Percentiles rank a stretch among this genome's conserved stretches.
phyloP scores from a whole-genome alignment of 2,797 vertebrate species.

The Intellagama lesueurii region DNA sequence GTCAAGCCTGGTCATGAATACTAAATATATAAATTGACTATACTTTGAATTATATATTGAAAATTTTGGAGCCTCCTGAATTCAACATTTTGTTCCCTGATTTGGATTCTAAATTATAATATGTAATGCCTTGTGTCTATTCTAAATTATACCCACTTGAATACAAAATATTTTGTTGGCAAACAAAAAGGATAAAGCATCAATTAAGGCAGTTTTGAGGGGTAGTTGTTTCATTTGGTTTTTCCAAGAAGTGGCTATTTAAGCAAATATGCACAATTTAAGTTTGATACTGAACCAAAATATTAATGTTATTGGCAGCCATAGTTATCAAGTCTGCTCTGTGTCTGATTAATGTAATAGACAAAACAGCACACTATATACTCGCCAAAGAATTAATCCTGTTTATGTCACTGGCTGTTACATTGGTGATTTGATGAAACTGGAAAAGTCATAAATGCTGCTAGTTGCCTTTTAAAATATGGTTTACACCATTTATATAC shows the following conservation, averaged over 20 bases:
- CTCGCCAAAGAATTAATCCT: background rate
- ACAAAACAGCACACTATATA: background rate
- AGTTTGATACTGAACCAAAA: background rate
- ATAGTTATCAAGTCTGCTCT: background rate
- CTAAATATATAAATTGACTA: constrained; percentile 9
- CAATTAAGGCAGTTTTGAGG: background rate
- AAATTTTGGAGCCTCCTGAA: constrained; percentile 1
- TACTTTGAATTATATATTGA: background rate
- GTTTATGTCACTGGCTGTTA: background rate
- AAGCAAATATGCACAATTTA: background rate
- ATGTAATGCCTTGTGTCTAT: background rate
- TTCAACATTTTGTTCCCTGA: background rate
- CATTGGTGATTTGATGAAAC: background rate
- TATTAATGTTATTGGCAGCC: background rate
- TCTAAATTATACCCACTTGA: background rate
- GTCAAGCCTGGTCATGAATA: background rate
- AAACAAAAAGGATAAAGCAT: background rate
- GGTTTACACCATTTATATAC: too few species aligned
- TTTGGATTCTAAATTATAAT: background rate
- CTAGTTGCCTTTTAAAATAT: background rate
- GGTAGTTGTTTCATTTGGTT: background rate
- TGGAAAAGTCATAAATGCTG: background rate
- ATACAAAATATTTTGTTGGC: background rate
- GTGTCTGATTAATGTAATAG: constrained; percentile 6
- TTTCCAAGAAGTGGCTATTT: constrained; percentile 4